These are phyloP conservation scores for Leptopilina myrica DNA, from an alignment of 2,888 invertebrate genomes.

Conservation along the genomic window DNA sequence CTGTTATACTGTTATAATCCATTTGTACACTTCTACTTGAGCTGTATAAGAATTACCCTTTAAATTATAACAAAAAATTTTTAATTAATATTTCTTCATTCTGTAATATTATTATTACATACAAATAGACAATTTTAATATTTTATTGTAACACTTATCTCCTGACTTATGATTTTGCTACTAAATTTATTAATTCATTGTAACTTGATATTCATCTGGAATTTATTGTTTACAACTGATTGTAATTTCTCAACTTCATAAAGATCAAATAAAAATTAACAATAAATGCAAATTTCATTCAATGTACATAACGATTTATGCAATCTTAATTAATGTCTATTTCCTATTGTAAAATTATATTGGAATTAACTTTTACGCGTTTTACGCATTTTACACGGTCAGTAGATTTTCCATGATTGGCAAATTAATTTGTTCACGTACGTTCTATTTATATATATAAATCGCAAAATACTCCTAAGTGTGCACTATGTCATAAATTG, in stretches of 20 bases:
- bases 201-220: conserved; percentile 3
- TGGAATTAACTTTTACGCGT: neutral
- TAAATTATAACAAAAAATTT: too few relatives aligned
- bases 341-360: neutral
- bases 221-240: conserved; percentile 6
- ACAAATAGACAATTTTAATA: too few relatives aligned
- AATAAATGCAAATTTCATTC: neutral
- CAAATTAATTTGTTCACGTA: neutral
- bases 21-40: too few relatives aligned
- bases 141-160: neutral
- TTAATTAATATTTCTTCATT: too few relatives aligned
- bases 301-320: neutral
- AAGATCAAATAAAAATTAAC: neutral
- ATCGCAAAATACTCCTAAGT: neutral
- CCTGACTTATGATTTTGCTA: too few relatives aligned
- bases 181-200: neutral
- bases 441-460: neutral
- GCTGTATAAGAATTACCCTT: too few relatives aligned
- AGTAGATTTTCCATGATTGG: neutral
- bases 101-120: too few relatives aligned
- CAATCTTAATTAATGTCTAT: conserved; percentile 3
- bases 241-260: neutral
- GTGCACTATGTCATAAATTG: neutral
- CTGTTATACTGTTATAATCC: too few relatives aligned
- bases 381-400: neutral